Evolutionary conservation across 2,113 vertebrate species (phyloP).

Genomic region (Malurus cyaneus): DNA sequence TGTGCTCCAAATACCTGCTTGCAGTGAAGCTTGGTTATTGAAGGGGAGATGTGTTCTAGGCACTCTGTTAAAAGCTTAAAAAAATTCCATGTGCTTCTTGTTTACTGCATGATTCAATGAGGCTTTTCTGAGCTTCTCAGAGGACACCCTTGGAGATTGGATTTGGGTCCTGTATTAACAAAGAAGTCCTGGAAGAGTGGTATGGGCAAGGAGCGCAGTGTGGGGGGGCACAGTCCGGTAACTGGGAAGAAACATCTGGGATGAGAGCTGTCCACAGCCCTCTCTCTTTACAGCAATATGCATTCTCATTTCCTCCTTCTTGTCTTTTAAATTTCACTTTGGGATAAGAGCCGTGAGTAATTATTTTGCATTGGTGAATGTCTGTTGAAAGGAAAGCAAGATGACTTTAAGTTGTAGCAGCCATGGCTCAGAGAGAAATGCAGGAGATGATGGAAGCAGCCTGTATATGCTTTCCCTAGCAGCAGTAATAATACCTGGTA

Average conservation of each 20-base stretch:
- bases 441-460: background rate
- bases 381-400: background rate
- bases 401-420: background rate
- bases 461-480: background rate
- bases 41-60: background rate
- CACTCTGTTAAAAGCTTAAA: background rate
- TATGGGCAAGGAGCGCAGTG: background rate
- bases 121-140: background rate
- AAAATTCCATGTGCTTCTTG: background rate
- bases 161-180: background rate
- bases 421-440: background rate
- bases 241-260: accelerated
- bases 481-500: background rate
- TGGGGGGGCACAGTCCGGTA: background rate
- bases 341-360: background rate
- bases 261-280: background rate
- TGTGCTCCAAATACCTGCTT: conserved; percentile 1
- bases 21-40: background rate
- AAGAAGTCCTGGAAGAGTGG: background rate
- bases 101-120: background rate
- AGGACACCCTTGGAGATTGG: background rate
- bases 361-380: background rate
- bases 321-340: background rate
- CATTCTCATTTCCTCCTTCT: background rate
- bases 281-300: background rate